Percentiles rank a stretch among this genome's conserved stretches.
These are phyloP conservation scores for Diachrysia chrysitis DNA, from an alignment of 2,888 invertebrate genomes.

Conservation along the genomic window DNA sequence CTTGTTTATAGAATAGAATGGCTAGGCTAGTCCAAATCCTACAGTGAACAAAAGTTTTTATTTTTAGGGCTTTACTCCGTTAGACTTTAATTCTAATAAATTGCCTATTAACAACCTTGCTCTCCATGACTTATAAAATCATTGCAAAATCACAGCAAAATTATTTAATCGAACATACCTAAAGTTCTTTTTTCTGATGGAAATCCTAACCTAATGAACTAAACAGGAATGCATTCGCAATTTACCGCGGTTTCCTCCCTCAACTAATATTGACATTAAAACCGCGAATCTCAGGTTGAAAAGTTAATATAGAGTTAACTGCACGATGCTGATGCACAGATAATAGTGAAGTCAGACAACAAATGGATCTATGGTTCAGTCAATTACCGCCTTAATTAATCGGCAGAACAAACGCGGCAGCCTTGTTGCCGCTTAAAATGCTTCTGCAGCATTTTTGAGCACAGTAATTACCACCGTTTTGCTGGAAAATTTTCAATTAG, in stretches of 20 bases:
- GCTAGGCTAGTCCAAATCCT: neutral
- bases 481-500: constrained; percentile 40
- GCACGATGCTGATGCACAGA: constrained; percentile 32
- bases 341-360: constrained; percentile 24
- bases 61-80: too few species aligned
- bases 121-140: neutral
- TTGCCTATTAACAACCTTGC: neutral
- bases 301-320: neutral
- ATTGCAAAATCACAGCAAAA: neutral
- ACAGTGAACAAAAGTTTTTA: too few species aligned
- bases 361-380: constrained; percentile 39
- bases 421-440: constrained; percentile 22
- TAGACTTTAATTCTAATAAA: too few species aligned
- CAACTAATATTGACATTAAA: constrained; percentile 4
- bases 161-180: neutral
- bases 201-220: neutral
- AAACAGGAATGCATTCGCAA: neutral
- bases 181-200: neutral
- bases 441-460: constrained; percentile 34
- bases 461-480: constrained; percentile 27
- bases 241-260: neutral
- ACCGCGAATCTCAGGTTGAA: constrained; percentile 1
- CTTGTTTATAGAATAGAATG: neutral
- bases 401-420: constrained; percentile 20
- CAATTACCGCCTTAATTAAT: constrained; percentile 43